Conservation (phyloP, 2,888 invertebrate species). For the Adelognathus sp. region DNA sequence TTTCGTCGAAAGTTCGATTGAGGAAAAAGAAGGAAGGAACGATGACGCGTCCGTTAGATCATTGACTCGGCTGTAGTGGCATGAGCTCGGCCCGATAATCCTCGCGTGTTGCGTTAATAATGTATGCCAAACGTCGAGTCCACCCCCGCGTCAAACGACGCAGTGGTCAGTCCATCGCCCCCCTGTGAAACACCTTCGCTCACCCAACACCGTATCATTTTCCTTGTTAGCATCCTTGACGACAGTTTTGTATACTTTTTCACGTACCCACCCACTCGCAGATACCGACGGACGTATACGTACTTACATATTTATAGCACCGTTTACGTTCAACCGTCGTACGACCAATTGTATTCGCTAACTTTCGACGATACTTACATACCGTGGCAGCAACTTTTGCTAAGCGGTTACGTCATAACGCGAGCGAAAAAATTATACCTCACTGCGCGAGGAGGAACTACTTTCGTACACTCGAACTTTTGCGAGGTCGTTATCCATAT, state of each 20-base stretch:
- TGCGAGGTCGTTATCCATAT: background rate
- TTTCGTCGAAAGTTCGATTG: background rate
- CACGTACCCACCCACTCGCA: slow-evolving; percentile 4
- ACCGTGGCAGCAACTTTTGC: background rate
- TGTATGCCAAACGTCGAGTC: slow-evolving; percentile 57
- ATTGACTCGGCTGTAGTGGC: slow-evolving; percentile 30
- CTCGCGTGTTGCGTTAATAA: slow-evolving; percentile 65
- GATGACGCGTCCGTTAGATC: background rate
- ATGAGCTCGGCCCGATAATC: slow-evolving; percentile 40
- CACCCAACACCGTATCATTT: background rate
- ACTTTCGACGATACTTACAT: background rate
- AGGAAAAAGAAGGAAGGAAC: background rate
- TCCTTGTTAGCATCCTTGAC: background rate
- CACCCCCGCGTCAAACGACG: slow-evolving; percentile 10
- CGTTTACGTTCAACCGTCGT: slow-evolving; percentile 56
- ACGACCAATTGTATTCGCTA: slow-evolving; percentile 16
- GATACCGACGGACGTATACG: slow-evolving; percentile 54
- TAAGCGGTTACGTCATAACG: background rate
- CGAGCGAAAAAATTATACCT: background rate
- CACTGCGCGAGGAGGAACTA: background rate
- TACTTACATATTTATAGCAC: slow-evolving; percentile 51
- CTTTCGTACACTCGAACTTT: background rate
- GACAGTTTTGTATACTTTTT: slow-evolving; percentile 13
- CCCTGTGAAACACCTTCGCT: background rate
- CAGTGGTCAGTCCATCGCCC: slow-evolving; percentile 19